These are phyloP conservation scores for Steinernema hermaphroditum DNA, from an alignment of 2,888 invertebrate species.

Conservation along the genomic window DNA sequence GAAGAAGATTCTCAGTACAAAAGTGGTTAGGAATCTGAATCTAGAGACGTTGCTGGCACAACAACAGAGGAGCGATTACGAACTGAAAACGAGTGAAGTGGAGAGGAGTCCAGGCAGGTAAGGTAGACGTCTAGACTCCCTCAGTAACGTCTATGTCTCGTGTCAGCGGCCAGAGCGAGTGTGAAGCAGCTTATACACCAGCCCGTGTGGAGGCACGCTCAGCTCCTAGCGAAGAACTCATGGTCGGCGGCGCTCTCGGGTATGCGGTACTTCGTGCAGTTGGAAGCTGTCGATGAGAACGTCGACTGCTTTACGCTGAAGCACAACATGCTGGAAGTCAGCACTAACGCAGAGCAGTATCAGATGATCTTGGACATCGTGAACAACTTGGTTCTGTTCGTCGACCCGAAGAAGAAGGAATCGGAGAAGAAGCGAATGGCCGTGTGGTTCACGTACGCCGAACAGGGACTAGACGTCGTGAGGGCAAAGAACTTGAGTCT, in stretches of 20 bases:
- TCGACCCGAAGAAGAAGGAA: slow-evolving; percentile 86
- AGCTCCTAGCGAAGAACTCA: slow-evolving; percentile 87
- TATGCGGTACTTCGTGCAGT: slow-evolving; percentile 89
- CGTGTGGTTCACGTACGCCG: slow-evolving; percentile 89
- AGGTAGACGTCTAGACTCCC: not conserved
- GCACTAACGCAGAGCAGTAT: slow-evolving; percentile 52
- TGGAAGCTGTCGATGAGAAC: slow-evolving; percentile 72
- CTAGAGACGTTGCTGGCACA: not conserved
- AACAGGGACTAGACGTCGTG: slow-evolving; percentile 88
- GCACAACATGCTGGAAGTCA: slow-evolving; percentile 95
- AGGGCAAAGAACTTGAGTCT: slow-evolving; percentile 67
- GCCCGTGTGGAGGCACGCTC: slow-evolving; percentile 82
- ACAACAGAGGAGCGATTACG: not conserved
- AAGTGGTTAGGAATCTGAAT: slow-evolving; percentile 38
- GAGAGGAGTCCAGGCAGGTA: slow-evolving; percentile 11
- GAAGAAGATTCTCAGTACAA: slow-evolving; percentile 47
- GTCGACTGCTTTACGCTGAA: slow-evolving; percentile 95
- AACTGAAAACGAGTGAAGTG: not conserved
- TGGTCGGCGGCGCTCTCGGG: slow-evolving; percentile 93
- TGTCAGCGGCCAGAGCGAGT: slow-evolving; percentile 93
- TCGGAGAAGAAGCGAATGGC: slow-evolving; percentile 79
- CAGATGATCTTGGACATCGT: slow-evolving; percentile 92
- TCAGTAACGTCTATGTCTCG: no score
- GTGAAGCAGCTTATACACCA: slow-evolving; percentile 85
- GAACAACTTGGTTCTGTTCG: slow-evolving; percentile 91